Conservation (phyloP, 2,113 vertebrate genomes). For the Calidris pygmaea region DNA sequence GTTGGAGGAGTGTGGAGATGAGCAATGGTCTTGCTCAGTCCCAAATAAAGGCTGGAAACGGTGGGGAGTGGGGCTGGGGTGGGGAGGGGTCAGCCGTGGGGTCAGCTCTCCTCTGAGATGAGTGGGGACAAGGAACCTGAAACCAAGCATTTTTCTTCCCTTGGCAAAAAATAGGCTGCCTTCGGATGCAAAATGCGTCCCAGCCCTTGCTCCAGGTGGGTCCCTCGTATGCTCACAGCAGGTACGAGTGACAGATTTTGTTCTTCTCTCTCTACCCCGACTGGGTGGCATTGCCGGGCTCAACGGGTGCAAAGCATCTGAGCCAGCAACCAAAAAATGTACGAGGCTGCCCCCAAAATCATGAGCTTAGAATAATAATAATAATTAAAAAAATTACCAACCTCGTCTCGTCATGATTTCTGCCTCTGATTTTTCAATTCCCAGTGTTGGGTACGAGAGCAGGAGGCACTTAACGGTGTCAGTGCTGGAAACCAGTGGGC, state of each 20-base stretch:
- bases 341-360: background rate
- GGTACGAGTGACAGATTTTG: background rate
- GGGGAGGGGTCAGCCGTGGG: background rate
- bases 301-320: background rate
- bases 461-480: background rate
- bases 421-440: background rate
- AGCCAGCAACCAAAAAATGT: background rate
- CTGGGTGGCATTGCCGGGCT: background rate
- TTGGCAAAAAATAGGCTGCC: background rate
- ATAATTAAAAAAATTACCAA: background rate
- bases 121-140: background rate
- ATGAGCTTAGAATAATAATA: background rate
- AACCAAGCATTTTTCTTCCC: background rate
- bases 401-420: background rate
- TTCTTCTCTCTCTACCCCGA: background rate
- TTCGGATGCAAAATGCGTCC: background rate
- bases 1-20: background rate
- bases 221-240: background rate
- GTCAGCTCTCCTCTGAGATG: background rate
- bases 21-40: background rate
- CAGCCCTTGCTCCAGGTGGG: background rate
- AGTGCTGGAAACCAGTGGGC: background rate
- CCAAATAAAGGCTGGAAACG: background rate
- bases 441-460: accelerated
- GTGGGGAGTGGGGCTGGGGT: background rate